phyloP scores from a whole-genome alignment of 2,113 vertebrate genomes.

The Agapornis roseicollis region DNA sequence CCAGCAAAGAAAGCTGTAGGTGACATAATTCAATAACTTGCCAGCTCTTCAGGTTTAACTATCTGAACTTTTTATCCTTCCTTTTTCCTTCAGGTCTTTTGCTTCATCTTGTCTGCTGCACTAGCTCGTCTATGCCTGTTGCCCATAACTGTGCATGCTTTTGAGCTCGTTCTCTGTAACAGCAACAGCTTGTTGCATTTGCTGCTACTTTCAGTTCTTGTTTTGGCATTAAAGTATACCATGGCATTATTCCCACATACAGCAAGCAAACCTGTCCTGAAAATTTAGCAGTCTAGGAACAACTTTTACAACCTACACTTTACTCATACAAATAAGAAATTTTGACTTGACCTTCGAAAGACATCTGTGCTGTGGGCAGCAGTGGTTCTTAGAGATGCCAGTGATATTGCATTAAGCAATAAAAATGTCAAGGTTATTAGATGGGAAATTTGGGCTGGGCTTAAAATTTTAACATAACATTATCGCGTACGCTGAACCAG shows the following conservation, averaged over 20 bases:
- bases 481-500: neutral
- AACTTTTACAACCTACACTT: neutral
- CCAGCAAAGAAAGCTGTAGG: neutral
- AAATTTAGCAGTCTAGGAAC: neutral
- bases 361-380: neutral
- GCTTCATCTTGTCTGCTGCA: neutral
- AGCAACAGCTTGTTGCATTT: neutral
- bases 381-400: neutral
- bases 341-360: neutral
- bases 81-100: neutral
- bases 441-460: neutral
- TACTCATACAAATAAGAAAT: neutral
- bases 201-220: neutral
- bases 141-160: accelerated
- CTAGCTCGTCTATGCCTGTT: neutral
- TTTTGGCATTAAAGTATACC: neutral
- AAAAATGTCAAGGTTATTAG: neutral
- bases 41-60: neutral
- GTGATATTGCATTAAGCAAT: neutral
- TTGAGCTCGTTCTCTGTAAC: neutral
- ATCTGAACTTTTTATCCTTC: neutral
- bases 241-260: neutral
- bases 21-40: neutral
- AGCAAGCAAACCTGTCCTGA: neutral
- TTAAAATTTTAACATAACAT: neutral